phyloP scores from a whole-genome alignment of 1,140 invertebrate genomes.

The Drosophila parabipectinata region DNA sequence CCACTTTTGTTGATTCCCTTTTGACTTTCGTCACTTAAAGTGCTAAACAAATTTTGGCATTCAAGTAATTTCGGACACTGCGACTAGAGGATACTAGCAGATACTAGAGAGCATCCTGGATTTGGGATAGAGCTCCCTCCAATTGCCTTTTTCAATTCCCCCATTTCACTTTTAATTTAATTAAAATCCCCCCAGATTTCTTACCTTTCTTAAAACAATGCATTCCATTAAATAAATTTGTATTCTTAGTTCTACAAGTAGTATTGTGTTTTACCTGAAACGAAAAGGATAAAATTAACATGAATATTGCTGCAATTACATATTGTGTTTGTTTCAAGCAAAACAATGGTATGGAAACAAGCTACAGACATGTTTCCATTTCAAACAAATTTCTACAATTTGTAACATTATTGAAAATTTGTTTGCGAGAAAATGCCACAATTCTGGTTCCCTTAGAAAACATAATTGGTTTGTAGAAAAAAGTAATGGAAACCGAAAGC shows the following conservation, averaged over 20 bases:
- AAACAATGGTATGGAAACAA: neutral
- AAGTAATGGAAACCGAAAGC: conserved; percentile 10
- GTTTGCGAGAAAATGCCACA: too few relatives aligned
- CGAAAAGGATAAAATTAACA: conserved; percentile 10
- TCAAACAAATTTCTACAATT: too few relatives aligned
- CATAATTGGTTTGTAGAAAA: conserved; percentile 24
- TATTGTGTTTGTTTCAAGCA: neutral
- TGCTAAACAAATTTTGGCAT: conserved; percentile 52
- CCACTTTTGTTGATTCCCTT: conserved; percentile 30
- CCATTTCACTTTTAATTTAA: conserved; percentile 7
- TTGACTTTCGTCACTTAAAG: conserved; percentile 38
- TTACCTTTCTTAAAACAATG: conserved; percentile 12
- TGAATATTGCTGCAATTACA: neutral
- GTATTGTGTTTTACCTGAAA: conserved; percentile 54
- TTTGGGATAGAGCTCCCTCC: too few relatives aligned
- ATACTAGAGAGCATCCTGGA: too few relatives aligned
- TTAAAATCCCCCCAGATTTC: conserved; percentile 25
- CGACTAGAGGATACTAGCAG: neutral
- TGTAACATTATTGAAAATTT: neutral
- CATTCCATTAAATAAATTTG: neutral
- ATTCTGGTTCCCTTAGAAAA: neutral
- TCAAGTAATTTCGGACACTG: conserved; percentile 24
- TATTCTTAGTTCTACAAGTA: conserved; percentile 4
- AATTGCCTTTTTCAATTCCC: neutral
- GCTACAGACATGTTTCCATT: too few relatives aligned